Evolutionary conservation across 2,888 invertebrate species (phyloP).

Genomic region (Lagria hirta): DNA sequence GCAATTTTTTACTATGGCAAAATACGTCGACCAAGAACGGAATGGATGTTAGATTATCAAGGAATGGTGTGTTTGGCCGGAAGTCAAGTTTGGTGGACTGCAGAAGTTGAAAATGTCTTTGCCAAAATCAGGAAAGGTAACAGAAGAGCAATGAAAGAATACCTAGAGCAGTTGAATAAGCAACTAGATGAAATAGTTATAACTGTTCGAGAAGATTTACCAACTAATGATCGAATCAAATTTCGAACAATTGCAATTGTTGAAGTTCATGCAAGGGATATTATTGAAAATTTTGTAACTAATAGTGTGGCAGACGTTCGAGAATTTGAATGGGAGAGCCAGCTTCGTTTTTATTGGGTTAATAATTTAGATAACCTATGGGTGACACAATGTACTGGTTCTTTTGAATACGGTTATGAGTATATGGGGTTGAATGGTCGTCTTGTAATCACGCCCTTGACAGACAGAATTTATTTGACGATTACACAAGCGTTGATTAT

Average conservation of each 20-base stretch:
- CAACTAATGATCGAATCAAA: conserved; percentile 81
- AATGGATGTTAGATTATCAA: conserved; percentile 88
- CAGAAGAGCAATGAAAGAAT: conserved; percentile 89
- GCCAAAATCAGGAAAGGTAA: conserved; percentile 69
- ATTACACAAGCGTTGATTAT: conserved; percentile 90
- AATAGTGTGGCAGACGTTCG: conserved; percentile 79
- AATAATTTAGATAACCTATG: conserved; percentile 77
- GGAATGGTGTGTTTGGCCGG: conserved; percentile 68
- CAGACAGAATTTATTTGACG: conserved; percentile 89
- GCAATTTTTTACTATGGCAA: conserved; percentile 85
- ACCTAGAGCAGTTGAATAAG: conserved; percentile 74
- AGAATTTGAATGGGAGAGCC: conserved; percentile 94
- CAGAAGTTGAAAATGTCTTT: conserved; percentile 91
- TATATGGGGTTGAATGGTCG: conserved; percentile 94
- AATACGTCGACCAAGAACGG: conserved; percentile 66
- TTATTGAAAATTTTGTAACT: conserved; percentile 77
- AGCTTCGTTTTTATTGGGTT: conserved; percentile 89
- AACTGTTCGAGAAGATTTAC: conserved; percentile 69
- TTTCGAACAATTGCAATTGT: conserved; percentile 87
- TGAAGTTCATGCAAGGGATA: conserved; percentile 90
- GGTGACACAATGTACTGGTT: conserved; percentile 82
- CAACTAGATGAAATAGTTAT: conserved; percentile 84
- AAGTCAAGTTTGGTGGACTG: conserved; percentile 95
- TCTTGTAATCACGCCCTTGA: conserved; percentile 87
- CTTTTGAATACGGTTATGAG: conserved; percentile 91